Conservation (phyloP, 2,113 vertebrate species). For the Coptodon bakossiorum region DNA sequence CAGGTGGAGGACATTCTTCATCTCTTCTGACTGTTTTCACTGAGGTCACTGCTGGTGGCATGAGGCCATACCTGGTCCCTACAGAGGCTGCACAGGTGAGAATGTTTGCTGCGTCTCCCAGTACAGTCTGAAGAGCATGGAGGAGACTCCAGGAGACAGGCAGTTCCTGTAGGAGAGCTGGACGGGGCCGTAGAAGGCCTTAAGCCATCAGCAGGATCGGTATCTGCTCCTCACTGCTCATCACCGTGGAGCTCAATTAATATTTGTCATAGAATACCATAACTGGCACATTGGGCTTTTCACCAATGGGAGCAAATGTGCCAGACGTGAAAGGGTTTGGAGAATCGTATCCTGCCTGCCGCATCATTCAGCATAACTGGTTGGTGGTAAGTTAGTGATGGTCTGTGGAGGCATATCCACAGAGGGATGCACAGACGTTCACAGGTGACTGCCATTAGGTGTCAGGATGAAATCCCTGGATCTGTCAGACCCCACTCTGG, state of each 20-base stretch:
- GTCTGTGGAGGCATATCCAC: background rate
- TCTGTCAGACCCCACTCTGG: background rate
- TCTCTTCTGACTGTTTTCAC: too few relatives aligned
- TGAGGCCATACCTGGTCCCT: background rate
- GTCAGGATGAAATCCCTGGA: background rate
- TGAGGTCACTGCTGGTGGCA: background rate
- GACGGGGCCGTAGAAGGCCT: background rate
- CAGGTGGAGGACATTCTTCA: background rate
- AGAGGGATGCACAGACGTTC: background rate
- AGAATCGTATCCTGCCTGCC: background rate
- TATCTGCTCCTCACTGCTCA: background rate
- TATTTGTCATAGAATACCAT: background rate
- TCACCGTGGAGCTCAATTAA: rapidly evolving
- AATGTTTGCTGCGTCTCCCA: background rate
- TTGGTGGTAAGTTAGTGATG: background rate
- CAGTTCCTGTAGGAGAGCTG: background rate
- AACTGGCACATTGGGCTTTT: background rate
- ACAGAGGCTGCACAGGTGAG: background rate
- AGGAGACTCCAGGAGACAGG: background rate
- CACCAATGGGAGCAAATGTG: background rate
- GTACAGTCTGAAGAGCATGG: background rate
- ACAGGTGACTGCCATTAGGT: rapidly evolving
- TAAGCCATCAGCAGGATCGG: background rate
- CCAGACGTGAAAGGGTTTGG: background rate
- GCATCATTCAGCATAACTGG: background rate